phyloP scores from a whole-genome alignment of 2,888 invertebrate genomes.

The Carabus problematicus region DNA sequence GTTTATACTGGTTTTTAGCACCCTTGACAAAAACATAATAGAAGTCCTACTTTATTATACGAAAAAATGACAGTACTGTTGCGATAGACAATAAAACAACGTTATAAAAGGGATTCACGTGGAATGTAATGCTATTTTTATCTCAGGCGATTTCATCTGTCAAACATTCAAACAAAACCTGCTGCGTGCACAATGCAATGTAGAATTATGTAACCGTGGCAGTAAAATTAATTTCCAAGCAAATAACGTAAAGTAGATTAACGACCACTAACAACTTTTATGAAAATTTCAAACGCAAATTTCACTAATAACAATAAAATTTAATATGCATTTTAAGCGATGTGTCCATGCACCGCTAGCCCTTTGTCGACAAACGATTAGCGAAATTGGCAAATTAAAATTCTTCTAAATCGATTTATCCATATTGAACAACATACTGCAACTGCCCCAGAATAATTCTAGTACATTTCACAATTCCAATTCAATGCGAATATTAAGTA shows the following conservation, averaged over 20 bases:
- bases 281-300: conserved; percentile 19
- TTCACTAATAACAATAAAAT: conserved; percentile 32
- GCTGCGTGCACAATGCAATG: no score
- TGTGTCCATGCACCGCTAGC: conserved; percentile 19
- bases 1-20: no score
- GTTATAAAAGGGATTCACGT: conserved; percentile 10
- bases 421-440: no score
- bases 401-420: conserved; percentile 9
- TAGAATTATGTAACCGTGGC: not conserved
- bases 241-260: conserved; percentile 32
- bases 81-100: conserved; percentile 15
- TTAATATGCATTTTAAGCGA: conserved; percentile 29
- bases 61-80: conserved; percentile 13
- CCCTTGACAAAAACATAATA: not conserved
- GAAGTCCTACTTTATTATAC: conserved; percentile 20
- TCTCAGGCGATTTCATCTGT: conserved; percentile 5
- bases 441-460: no score
- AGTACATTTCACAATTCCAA: no score
- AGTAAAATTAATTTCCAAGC: conserved; percentile 30
- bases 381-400: conserved; percentile 23
- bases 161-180: no score
- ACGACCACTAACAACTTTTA: conserved; percentile 19
- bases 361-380: conserved; percentile 24
- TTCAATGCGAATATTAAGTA: no score
- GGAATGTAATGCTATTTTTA: conserved; percentile 12